Evolutionary conservation across 1,140 invertebrate genomes (phyloP), one percentile per base, ranked within the genome.

Genomic region (Carposina sasakii): DNA sequence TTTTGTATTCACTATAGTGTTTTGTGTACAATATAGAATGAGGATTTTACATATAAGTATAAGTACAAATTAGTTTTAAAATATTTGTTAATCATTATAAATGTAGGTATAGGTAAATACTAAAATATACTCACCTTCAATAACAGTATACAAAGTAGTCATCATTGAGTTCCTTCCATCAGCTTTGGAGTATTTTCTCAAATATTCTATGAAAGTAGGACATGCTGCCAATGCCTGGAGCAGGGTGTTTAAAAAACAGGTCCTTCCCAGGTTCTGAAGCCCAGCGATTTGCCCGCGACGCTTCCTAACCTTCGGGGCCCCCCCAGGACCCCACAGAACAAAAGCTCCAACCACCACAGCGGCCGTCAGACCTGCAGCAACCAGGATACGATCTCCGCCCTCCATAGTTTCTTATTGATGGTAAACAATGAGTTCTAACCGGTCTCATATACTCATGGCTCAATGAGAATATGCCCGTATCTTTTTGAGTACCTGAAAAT

Each of bases 161-260:
- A 90, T 90, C 68, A 92, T 88, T 57, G 86, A 88, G 45, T 87
- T 89, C 40, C 88, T 86, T 28, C 82, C 81, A 28, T 87, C 86
- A 3, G 85, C 78, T 28, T 88, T 82, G 9, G 82, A 76, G 42
- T 91, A 89, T 48, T 88, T 87, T 56, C 89, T 86, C n/a, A 97
- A 76, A 95, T 95, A 97, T 6, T 88, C 86, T 22, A 93, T 88
- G 67, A 97, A 94, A 37, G 88, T 89, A 48, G 93, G 91, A 71
- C 91, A 96, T 10, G 94, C 90, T 21, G 94, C 93, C 20, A 96
- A 71, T 6, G 93, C 91, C 85, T 96, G 95, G 10, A 96, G 76
- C 17, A 96, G 76, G 0, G 94, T 93, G 84, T 96, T 96, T 6
- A 96, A 78, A 75, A 96, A 96, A 71, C 95, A 96, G 9, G 94